A percentile compares a stretch with the other conserved stretches of the same genome.
These are phyloP conservation scores for Agapornis canus DNA, from an alignment of 2,797 vertebrate species.

Conservation along the genomic window DNA sequence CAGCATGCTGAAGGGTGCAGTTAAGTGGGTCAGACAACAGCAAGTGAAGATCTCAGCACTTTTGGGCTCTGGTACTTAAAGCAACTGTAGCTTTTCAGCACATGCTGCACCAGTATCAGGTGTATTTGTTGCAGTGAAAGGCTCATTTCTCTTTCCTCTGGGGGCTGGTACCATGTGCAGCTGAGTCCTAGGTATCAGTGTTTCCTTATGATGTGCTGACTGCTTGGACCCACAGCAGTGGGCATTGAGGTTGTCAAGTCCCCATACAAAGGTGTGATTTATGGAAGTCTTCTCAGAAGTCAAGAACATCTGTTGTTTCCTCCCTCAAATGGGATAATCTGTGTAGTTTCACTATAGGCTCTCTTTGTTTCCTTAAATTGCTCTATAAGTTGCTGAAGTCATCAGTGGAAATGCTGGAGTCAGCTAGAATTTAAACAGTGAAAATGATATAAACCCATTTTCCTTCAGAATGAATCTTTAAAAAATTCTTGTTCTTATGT, in stretches of 20 bases:
- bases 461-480: slow-evolving; percentile 40
- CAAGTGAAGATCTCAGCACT: rapidly evolving
- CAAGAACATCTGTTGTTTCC: not conserved
- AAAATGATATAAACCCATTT: slow-evolving; percentile 51
- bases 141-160: rapidly evolving
- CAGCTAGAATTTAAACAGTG: slow-evolving; percentile 57
- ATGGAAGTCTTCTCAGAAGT: not conserved
- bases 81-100: not conserved
- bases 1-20: rapidly evolving
- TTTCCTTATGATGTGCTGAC: not conserved
- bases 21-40: rapidly evolving
- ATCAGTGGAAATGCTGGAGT: slow-evolving; percentile 62
- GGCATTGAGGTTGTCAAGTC: not conserved
- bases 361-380: slow-evolving; percentile 55
- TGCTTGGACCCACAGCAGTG: not conserved
- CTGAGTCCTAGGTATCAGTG: not conserved
- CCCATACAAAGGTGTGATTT: not conserved
- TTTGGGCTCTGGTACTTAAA: not conserved
- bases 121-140: rapidly evolving
- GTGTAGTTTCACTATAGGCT: slow-evolving; percentile 22
- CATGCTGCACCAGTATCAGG: rapidly evolving
- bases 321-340: slow-evolving; percentile 1
- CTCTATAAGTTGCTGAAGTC: slow-evolving; percentile 65
- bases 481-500: slow-evolving; percentile 2
- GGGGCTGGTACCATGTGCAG: not conserved